These are phyloP conservation scores for Copidosoma floridanum DNA, from an alignment of 1,140 invertebrate genomes.

Conservation along the genomic window DNA sequence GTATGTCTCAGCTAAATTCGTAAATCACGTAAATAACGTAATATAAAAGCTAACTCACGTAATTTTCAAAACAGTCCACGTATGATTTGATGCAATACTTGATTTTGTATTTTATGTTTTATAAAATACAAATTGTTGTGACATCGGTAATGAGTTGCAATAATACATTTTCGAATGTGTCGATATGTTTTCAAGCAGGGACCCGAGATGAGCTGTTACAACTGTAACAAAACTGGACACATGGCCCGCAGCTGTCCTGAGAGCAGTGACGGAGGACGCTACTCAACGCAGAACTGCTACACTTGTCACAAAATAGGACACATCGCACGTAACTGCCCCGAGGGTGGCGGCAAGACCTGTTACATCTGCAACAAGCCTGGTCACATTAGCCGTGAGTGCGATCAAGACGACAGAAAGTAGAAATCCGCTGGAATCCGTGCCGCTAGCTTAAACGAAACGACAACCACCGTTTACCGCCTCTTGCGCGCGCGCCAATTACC, in stretches of 20 bases:
- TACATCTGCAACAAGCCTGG: slow-evolving; percentile 86
- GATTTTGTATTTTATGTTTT: too few species aligned
- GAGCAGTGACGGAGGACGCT: slow-evolving; percentile 51
- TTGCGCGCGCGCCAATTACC: slow-evolving; percentile 34
- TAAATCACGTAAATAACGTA: too few species aligned
- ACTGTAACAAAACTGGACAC: slow-evolving; percentile 86
- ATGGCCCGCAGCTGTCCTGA: slow-evolving; percentile 83
- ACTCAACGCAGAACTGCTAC: slow-evolving; percentile 71
- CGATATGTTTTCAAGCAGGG: slow-evolving; percentile 46
- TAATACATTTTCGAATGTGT: too few species aligned
- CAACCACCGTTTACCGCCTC: slow-evolving; percentile 40
- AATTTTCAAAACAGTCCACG: too few species aligned
- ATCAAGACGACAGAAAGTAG: slow-evolving; percentile 71
- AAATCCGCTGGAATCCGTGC: slow-evolving; percentile 45
- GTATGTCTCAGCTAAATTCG: too few species aligned
- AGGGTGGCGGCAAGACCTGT: slow-evolving; percentile 76
- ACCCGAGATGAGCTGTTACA: slow-evolving; percentile 80
- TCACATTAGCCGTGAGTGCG: slow-evolving; percentile 87
- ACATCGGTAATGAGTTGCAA: not conserved
- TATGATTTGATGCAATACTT: too few species aligned
- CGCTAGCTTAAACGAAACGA: slow-evolving; percentile 43
- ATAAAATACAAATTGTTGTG: too few species aligned
- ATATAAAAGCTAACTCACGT: too few species aligned
- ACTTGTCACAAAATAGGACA: slow-evolving; percentile 87
- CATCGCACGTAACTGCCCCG: slow-evolving; percentile 85